A percentile compares a stretch with the other conserved stretches of the same genome.
Conservation (phyloP, 2,113 vertebrate genomes). For the Triplophysa siluroides region DNA sequence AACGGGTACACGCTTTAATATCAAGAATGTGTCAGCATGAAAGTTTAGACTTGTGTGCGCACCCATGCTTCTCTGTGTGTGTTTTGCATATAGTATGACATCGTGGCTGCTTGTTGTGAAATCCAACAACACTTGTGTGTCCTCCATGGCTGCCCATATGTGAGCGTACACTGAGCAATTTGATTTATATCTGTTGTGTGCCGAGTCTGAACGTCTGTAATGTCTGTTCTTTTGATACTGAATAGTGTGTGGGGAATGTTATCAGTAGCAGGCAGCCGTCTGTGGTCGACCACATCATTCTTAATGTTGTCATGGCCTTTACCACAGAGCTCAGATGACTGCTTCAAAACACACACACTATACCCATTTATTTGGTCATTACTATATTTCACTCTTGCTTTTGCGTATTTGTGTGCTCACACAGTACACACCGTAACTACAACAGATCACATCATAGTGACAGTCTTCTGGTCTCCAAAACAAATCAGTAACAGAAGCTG, state of each 20-base stretch:
- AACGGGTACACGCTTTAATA: background rate
- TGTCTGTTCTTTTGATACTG: background rate
- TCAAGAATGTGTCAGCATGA: background rate
- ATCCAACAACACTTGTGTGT: background rate
- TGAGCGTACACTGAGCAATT: background rate
- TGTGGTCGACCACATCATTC: conserved; percentile 7
- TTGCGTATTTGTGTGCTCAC: background rate
- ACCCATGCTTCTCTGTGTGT: background rate
- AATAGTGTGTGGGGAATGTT: conserved; percentile 3
- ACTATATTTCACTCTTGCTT: background rate
- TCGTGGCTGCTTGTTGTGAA: background rate
- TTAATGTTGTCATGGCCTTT: conserved; percentile 7
- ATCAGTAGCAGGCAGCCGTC: conserved; percentile 34
- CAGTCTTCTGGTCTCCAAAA: conserved; percentile 36
- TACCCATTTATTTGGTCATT: background rate
- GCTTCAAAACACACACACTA: background rate
- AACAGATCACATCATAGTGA: conserved; percentile 38
- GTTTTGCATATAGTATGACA: background rate
- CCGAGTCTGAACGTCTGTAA: background rate
- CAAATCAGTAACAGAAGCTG: conserved; percentile 9
- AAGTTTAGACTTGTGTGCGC: background rate
- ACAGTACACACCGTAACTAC: conserved; percentile 23
- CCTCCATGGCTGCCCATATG: background rate
- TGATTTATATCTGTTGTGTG: background rate
- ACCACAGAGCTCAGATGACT: background rate